Base-by-base conservation (phyloP, 2,888 invertebrate genomes). In the Dynastes grantii region DNA sequence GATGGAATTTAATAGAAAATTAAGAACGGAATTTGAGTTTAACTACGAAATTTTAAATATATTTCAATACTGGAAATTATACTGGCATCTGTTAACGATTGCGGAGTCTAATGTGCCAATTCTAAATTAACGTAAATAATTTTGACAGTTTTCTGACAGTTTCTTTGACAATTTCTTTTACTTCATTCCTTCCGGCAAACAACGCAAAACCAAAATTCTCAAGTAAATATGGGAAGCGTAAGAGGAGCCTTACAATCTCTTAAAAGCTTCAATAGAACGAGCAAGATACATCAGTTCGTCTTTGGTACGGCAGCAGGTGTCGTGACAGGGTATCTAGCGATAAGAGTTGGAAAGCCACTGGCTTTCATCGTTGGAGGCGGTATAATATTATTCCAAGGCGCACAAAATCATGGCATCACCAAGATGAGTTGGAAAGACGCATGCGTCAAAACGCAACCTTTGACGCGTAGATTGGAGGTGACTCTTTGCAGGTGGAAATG, bases 401-500 rank as follows among this genome's bases (percentile, higher is more conserved):
- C 97, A 5, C 94, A 95, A 82, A 94, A 96, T 86, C 94, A 96
- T 85, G 97, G 97, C 9, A 95, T 95, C 83, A 93, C 97, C 78
- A 94, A 94, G 84, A 92, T 95, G 80, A 95, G 97, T 88, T 97
- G 97, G 97, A 94, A 93, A 77, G 94, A 94, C 89, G 91, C 97
- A 37, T 93, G 94, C 83, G 92, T 92, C 84, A 94, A 94, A 85
- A 92, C 95, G 45, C 94, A 95, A 81, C 92, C 93, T 88, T 93
- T 95, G 16, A 92, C 92, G 76, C 94, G 95, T 82, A 93, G 93
- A 88, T 93, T 96, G 78, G 94, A 95, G 87, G 92, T 93, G 83
- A 93, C 93, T 22, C 29, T 45, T 22, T 51, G 91, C 95, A 32
- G 92, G 93, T 73, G 94, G 93, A 73, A 92, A 64, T n/a, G 16